Evolutionary conservation across 2,797 vertebrate genomes (phyloP), one percentile per base, ranked within the genome.

Genomic region (Hozukius guyotensis): DNA sequence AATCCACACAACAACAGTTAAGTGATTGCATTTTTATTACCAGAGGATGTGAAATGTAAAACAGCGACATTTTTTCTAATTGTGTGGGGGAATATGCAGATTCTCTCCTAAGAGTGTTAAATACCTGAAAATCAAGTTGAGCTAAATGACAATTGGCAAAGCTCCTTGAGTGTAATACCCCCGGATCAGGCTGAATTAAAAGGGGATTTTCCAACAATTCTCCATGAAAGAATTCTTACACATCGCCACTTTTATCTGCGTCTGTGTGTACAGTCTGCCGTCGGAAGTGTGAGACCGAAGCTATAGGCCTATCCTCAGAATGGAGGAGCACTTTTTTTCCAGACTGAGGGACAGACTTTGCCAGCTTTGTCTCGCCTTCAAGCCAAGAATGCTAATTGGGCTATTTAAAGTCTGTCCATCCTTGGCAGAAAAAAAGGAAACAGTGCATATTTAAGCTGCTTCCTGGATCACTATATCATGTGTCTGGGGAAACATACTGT

Each of bases 301-400:
- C 84, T 70, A 24, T 24, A 42, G 38, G 13, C 38, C 38, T 42
- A 76, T 78, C 71, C 71, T 72, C 80, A 75, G 78, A 91, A 75
- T 70, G 68, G 59, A 81, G 73, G 53, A 82, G 73, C 72, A 49
- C 80, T 78, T 83, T 75, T 49, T 49, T 49, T 89, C 87, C 92
- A 94, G 91, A 90, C 91, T 84, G 77, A 79, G 81, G 87, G 83
- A 88, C 87, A 88, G 78, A 89, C 77, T 52, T 72, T 90, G 92
- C 92, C 92, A 91, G 91, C 75, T 91, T 89, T 88, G 81, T 91
- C 90, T 90, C 9, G 61, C 81, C 88, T 88, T 61, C 72, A 71
- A 91, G 91, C 94, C 93, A 93, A 89, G 92, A 95, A 95, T 95
- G 87, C 89, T 95, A 95, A 96, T 95, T 89, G 84, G 81, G 72